These are phyloP conservation scores for Lagocephalus sceleratus DNA, from an alignment of 2,797 vertebrate species.

Conservation along the genomic window DNA sequence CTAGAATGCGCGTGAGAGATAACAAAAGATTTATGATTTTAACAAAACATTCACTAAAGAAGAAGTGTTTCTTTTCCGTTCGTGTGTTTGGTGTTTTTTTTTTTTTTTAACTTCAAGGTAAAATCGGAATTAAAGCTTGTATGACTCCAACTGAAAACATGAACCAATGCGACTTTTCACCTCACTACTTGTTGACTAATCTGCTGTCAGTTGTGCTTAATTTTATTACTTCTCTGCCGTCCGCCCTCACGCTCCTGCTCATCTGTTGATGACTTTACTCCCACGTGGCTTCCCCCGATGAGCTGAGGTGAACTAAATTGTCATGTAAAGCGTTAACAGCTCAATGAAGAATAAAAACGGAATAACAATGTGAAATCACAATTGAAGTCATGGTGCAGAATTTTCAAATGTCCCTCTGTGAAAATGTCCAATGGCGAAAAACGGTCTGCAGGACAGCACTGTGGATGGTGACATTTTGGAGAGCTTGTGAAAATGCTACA, in stretches of 20 bases:
- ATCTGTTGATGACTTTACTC: slow-evolving; percentile 20
- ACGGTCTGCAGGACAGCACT: no score
- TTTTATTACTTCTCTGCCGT: no score
- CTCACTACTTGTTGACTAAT: slow-evolving; percentile 1
- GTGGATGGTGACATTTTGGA: no score
- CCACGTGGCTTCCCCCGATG: slow-evolving; percentile 6
- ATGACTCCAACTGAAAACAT: background rate
- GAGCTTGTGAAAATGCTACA: no score
- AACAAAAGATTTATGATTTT: no score
- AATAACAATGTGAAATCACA: background rate
- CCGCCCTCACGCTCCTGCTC: background rate
- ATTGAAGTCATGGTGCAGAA: background rate
- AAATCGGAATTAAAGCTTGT: background rate
- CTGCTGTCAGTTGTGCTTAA: background rate
- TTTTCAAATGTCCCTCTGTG: no score
- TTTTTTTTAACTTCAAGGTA: background rate
- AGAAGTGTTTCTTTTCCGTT: no score
- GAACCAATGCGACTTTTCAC: background rate
- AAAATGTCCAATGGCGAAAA: no score
- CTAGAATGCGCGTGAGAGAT: no score
- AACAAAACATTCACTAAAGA: background rate
- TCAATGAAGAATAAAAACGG: no score
- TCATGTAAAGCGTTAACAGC: no score
- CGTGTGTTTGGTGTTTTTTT: background rate
- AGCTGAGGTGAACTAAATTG: no score